Evolutionary conservation across 2,797 vertebrate genomes (phyloP).

Genomic region (Thalassophryne amazonica): DNA sequence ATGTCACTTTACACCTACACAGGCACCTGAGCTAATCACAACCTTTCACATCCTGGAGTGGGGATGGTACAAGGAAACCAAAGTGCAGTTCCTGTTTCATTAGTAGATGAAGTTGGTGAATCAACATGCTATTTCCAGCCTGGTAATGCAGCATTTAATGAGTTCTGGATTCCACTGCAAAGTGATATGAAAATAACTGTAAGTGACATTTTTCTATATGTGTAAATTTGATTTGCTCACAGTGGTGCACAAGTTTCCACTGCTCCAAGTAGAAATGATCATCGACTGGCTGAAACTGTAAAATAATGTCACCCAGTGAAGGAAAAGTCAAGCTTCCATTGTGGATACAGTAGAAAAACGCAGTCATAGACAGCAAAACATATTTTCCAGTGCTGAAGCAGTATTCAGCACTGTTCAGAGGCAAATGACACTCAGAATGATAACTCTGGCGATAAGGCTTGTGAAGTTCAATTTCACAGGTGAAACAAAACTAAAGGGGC

Average conservation of each 20-base stretch:
- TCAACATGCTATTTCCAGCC: slow-evolving; percentile 31
- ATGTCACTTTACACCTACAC: slow-evolving; percentile 13
- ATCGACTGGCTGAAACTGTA: slow-evolving; percentile 9
- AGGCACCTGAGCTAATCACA: slow-evolving; percentile 22
- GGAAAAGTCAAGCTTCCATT: neutral
- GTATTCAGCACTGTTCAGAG: neutral
- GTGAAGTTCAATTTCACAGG: too few relatives aligned
- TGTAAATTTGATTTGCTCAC: slow-evolving; percentile 41
- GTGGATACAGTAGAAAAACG: neutral
- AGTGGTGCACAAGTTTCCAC: slow-evolving; percentile 18
- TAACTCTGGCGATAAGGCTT: too few relatives aligned
- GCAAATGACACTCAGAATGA: too few relatives aligned
- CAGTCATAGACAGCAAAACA: neutral
- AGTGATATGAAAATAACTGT: slow-evolving; percentile 24
- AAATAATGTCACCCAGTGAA: slow-evolving; percentile 9
- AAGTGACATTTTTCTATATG: slow-evolving; percentile 37
- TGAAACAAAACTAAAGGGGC: too few relatives aligned
- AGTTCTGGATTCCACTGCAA: slow-evolving; percentile 16
- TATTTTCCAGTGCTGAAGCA: neutral
- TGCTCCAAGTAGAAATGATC: slow-evolving; percentile 1
- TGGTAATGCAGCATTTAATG: slow-evolving; percentile 23
- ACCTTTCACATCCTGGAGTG: neutral
- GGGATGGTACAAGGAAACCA: neutral
- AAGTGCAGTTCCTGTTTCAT: slow-evolving; percentile 12
- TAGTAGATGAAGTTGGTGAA: neutral